Base-by-base conservation (phyloP, 2,113 vertebrate genomes). In the Pimephales promelas region DNA sequence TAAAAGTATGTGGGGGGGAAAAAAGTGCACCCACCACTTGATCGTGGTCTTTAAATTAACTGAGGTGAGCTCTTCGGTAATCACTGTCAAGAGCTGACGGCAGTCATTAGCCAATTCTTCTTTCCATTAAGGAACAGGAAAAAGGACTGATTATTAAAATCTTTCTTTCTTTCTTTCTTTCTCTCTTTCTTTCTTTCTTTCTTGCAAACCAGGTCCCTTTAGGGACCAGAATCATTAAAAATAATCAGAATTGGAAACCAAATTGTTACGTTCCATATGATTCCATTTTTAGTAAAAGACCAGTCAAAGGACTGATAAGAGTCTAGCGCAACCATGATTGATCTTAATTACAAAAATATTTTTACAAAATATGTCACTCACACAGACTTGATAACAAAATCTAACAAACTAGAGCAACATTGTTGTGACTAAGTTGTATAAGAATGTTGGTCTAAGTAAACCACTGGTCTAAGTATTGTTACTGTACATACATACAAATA, bases 21-120 rank as follows among this genome's bases (percentile, higher is more conserved):
- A 57, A 26, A 57, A 47, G 26, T 31, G 52, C n/a, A 34, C 36
- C 52, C 9, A 16, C 24, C 45, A 24, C 20, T n/a, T 47, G 16
- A 64, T 79, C 5, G 9, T 6, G 57, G 8, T 64, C 76, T 62
- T 26, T 45, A 79, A 62, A 79, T 62, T 40, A 16, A 62, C 56
- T 62, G 40, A 79, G 3, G 3, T n/a, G 36, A 79, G 8, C 18
- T 1, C 13, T 57, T 79, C 14, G 45, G 76, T 47, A 24, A 47
- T 8, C 1, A 9, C 40, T 62, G 57, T 79, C 56, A 79, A 45
- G 9, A 64, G 24, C 57, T 28, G 57, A 47, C 10, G 2, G 62
- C 8, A 28, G 56, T 4, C 22, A 28, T 62, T 45, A 9, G n/a
- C 8, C 36, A 62, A 20, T 11, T 47, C 62, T 59, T 26, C 16